Conservation (phyloP, 1,140 invertebrate species). For the Nylanderia fulva region DNA sequence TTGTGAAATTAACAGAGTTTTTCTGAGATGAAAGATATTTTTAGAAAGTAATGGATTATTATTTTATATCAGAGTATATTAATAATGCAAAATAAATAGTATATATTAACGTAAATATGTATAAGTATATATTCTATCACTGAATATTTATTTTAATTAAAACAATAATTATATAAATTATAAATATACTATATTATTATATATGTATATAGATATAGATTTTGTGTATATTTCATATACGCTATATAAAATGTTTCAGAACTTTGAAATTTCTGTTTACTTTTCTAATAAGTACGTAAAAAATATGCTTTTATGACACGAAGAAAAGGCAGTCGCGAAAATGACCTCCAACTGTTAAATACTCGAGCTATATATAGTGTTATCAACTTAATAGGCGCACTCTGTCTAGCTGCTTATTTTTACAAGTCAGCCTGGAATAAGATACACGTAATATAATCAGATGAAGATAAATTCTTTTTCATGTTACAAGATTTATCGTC, state of each 20-base stretch:
- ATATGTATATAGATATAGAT: too few species aligned
- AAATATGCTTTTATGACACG: conserved; percentile 1
- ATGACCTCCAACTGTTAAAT: conserved; percentile 13
- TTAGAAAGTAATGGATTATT: not conserved
- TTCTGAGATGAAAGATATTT: not conserved
- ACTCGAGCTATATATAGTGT: conserved; percentile 20
- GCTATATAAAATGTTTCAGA: not conserved
- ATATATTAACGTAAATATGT: not conserved
- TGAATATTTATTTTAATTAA: too few species aligned
- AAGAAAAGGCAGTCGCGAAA: not conserved
- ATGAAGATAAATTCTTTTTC: conserved; percentile 44
- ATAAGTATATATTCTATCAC: too few species aligned
- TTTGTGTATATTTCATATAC: not conserved
- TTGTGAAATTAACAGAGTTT: not conserved
- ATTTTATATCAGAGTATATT: not conserved
- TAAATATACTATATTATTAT: too few species aligned
- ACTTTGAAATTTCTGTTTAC: not conserved
- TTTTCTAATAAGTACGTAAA: not conserved
- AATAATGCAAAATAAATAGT: not conserved
- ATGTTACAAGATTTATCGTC: conserved; percentile 2
- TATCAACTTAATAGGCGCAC: conserved; percentile 41
- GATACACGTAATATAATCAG: conserved; percentile 47
- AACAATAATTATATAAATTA: too few species aligned
- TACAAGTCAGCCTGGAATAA: conserved; percentile 45
- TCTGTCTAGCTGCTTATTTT: conserved; percentile 33